A percentile compares a stretch with the other conserved stretches of the same genome.
Conservation (phyloP, 2,888 invertebrate genomes). For the Orchesellides sinensis region DNA sequence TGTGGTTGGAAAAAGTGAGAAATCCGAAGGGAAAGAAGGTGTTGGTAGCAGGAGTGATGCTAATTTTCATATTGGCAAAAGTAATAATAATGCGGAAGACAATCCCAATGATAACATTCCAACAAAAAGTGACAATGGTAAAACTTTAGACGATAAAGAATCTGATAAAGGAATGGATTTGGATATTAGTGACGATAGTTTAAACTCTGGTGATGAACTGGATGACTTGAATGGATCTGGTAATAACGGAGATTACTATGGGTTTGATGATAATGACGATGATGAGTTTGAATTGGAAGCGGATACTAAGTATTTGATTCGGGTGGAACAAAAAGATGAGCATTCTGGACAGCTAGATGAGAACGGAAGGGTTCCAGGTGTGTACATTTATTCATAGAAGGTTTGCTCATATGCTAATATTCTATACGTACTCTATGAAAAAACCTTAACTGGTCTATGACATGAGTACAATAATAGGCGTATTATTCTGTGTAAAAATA, state of each 20-base stretch:
- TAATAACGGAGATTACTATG: conserved; percentile 27
- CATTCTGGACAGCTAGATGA: conserved; percentile 26
- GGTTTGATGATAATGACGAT: conserved; percentile 15
- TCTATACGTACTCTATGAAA: too few relatives aligned
- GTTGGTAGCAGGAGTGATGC: neutral
- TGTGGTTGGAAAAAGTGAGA: too few relatives aligned
- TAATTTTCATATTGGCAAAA: neutral
- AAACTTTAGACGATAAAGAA: neutral
- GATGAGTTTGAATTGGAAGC: conserved; percentile 31
- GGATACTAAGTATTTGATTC: conserved; percentile 1
- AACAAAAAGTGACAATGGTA: conserved; percentile 3
- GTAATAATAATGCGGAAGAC: neutral
- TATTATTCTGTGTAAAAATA: too few relatives aligned
- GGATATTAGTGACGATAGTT: conserved; percentile 13
- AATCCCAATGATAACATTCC: neutral
- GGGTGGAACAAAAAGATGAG: conserved; percentile 8
- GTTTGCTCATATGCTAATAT: too few relatives aligned
- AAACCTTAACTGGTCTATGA: too few relatives aligned
- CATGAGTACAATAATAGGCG: too few relatives aligned
- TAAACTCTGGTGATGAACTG: conserved; percentile 11
- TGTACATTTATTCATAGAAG: neutral
- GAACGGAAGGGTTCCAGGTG: conserved; percentile 34
- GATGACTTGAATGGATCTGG: conserved; percentile 6
- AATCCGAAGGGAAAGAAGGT: conserved; percentile 13
- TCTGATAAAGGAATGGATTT: conserved; percentile 22